A percentile compares a stretch with the other conserved stretches of the same genome.
phyloP scores from a whole-genome alignment of 1,140 invertebrate species.

The Pectinophora gossypiella region DNA sequence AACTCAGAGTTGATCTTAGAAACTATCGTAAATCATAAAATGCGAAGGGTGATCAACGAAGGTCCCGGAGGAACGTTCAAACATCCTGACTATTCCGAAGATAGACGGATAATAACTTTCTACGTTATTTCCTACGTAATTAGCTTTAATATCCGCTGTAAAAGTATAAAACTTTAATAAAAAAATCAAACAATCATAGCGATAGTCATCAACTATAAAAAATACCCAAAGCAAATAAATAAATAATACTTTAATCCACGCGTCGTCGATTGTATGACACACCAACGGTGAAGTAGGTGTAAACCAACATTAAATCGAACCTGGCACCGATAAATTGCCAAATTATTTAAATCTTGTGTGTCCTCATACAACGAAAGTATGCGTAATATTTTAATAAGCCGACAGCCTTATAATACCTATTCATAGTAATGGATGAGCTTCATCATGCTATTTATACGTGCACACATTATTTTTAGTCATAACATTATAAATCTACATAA shows the following conservation, averaged over 20 bases:
- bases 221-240: slow-evolving; percentile 27
- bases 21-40: slow-evolving; percentile 53
- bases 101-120: no score
- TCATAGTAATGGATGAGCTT: no score
- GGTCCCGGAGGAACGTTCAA: no score
- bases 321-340: slow-evolving; percentile 9
- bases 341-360: slow-evolving; percentile 12
- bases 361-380: neutral
- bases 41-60: slow-evolving; percentile 15
- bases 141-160: slow-evolving; percentile 11
- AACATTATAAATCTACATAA: no score
- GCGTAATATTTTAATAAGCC: neutral
- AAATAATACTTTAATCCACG: slow-evolving; percentile 16
- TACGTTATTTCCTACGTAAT: no score
- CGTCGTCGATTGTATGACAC: no score
- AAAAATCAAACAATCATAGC: slow-evolving; percentile 35
- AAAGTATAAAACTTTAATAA: slow-evolving; percentile 23
- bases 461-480: no score
- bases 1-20: slow-evolving; percentile 44
- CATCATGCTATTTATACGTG: no score
- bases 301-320: slow-evolving; percentile 18
- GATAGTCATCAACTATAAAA: slow-evolving; percentile 31
- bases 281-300: no score
- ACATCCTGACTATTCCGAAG: no score
- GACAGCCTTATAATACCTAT: no score